These are phyloP conservation scores for Chauna torquata DNA, from an alignment of 2,113 vertebrate species.

Conservation along the genomic window DNA sequence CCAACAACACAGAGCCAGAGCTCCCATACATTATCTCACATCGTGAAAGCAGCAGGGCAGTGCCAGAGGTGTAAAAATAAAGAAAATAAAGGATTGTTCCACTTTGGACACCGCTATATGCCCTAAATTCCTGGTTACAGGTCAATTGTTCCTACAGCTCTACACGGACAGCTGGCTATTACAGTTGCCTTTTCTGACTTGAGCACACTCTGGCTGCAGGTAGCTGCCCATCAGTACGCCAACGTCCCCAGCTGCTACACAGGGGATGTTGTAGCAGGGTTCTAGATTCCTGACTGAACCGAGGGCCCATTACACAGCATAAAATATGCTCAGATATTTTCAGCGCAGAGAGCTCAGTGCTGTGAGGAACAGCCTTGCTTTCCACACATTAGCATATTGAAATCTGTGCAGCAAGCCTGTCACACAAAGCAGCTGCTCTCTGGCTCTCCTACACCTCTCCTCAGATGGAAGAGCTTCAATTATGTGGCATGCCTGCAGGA, in stretches of 20 bases:
- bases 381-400: neutral
- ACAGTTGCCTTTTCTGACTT: neutral
- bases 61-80: neutral
- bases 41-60: neutral
- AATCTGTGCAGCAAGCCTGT: neutral
- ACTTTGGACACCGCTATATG: neutral
- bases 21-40: neutral
- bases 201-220: neutral
- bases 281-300: neutral
- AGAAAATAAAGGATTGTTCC: neutral
- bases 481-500: neutral
- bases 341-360: neutral
- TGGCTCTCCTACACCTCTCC: neutral
- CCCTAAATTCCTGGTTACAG: neutral
- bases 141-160: neutral
- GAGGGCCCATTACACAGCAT: neutral
- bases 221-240: neutral
- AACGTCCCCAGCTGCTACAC: fast-evolving
- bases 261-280: neutral
- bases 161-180: neutral
- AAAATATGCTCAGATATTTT: neutral
- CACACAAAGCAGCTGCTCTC: slow-evolving; percentile 24
- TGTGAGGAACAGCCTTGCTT: neutral
- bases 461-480: neutral
- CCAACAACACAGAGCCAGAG: neutral